A percentile compares a stretch with the other conserved stretches of the same genome.
Conservation (phyloP, 1,140 invertebrate species). For the Pinna nobilis region DNA sequence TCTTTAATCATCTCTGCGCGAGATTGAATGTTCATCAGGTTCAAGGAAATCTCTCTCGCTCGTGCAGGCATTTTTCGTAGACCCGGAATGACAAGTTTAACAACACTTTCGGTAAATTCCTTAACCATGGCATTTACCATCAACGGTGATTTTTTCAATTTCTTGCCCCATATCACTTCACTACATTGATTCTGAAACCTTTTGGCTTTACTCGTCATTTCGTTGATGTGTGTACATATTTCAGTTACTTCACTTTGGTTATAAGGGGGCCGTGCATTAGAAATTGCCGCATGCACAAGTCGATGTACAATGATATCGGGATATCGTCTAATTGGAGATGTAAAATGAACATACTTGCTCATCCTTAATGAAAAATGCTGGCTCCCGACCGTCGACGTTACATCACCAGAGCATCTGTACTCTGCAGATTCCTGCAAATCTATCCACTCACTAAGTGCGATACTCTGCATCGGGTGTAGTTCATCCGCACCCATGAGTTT, state of each 20-base stretch:
- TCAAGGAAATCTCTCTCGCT: constrained; percentile 22
- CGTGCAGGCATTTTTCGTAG: constrained; percentile 17
- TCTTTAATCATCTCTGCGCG: constrained; percentile 38
- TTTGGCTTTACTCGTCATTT: constrained; percentile 31
- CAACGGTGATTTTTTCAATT: constrained; percentile 33
- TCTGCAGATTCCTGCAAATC: constrained; percentile 41
- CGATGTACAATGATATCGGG: constrained; percentile 39
- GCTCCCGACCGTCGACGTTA: neutral
- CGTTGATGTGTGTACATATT: constrained; percentile 39
- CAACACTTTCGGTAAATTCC: constrained; percentile 28
- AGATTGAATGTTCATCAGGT: constrained; percentile 23
- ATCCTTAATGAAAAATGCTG: constrained; percentile 41
- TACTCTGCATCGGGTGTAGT: constrained; percentile 40
- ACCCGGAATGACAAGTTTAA: constrained; percentile 30
- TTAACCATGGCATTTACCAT: constrained; percentile 34
- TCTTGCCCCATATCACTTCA: constrained; percentile 31
- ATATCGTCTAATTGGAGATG: constrained; percentile 45
- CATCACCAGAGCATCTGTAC: constrained; percentile 39
- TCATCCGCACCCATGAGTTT: constrained; percentile 29
- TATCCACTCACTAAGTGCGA: constrained; percentile 38
- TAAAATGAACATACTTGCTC: constrained; percentile 44
- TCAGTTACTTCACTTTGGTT: constrained; percentile 29
- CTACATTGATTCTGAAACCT: constrained; percentile 41
- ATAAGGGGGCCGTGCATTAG: constrained; percentile 27
- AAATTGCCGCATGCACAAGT: constrained; percentile 31